Percentiles rank a stretch among this genome's conserved stretches.
phyloP scores from a whole-genome alignment of 1,140 invertebrate genomes.

The Zaprionus nigranus region DNA sequence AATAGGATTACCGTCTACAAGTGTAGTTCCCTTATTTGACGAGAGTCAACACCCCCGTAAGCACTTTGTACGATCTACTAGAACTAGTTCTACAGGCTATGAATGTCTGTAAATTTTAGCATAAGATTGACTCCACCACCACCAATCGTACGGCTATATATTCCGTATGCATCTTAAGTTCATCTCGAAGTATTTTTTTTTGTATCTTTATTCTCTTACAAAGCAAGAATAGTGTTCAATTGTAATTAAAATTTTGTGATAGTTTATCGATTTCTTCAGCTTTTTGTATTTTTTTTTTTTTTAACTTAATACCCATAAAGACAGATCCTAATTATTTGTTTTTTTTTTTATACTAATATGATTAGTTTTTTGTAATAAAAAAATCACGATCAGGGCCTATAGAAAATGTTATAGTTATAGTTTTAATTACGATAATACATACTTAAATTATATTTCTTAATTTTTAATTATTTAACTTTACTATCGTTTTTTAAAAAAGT shows the following conservation, averaged over 20 bases:
- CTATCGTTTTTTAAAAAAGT: conserved; percentile 15
- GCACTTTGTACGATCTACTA: background rate
- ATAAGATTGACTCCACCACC: conserved; percentile 7
- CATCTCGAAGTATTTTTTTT: conserved; percentile 15
- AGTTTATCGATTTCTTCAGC: conserved; percentile 54
- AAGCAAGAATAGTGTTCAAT: conserved; percentile 72
- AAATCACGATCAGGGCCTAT: conserved; percentile 62
- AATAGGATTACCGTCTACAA: conserved; percentile 20
- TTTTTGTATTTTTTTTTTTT: conserved; percentile 1
- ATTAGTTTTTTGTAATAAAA: conserved; percentile 19
- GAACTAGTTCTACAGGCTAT: conserved; percentile 1
- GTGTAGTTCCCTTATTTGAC: background rate
- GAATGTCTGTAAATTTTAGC: conserved; percentile 4
- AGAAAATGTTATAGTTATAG: conserved; percentile 70
- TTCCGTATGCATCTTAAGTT: background rate
- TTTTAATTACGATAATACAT: conserved; percentile 42
- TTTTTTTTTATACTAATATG: conserved; percentile 12
- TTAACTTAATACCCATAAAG: conserved; percentile 38
- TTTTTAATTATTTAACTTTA: conserved; percentile 12
- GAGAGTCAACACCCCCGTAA: background rate
- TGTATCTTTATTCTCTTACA: conserved; percentile 35
- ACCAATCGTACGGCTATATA: background rate
- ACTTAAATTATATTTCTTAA: conserved; percentile 18
- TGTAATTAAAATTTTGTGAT: conserved; percentile 69
- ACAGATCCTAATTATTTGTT: conserved; percentile 33